Base-by-base conservation (phyloP, 1,140 invertebrate species). In the Trissolcus basalis region DNA sequence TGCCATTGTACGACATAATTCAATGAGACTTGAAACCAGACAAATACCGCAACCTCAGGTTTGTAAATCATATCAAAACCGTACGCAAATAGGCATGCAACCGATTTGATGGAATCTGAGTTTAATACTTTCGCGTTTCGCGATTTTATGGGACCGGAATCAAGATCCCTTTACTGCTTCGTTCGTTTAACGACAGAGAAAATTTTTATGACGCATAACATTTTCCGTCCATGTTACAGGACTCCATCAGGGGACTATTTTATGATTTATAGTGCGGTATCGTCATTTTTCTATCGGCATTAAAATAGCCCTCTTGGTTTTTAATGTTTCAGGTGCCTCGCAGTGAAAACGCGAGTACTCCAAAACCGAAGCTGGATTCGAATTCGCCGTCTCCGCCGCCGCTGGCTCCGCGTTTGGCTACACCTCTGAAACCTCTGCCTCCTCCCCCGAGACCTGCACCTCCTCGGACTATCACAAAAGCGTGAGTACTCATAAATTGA, bases 371-470 rank as follows among this genome's bases (percentile, higher is more conserved):
- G 39, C 65, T 65, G 10, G 81, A 85, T 1, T 74, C 83, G 0
- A 82, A 74, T 27, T 81, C 82, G 0, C 68, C 85, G 10, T 80
- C 85, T 4, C 85, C 86, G 0, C 86, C 87, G 12, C 86, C 87
- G 16, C 58, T 89, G 4, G 87, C 85, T 5, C 87, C 87, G 2
- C 78, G 87, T 10, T 81, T 84, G 15, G 84, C 81, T 19, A 84
- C 79, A 5, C 81, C 83, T 0, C 70, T 83, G 11, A 89, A 88
- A 47, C 85, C 85, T 0, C 55, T 87, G 7, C 86, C 87, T 4
- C 87, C 85, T 4, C 87, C 87, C 13, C 87, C 87, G 0, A 80
- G 87, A 69, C 87, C 87, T 5, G 86, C 87, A 10, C 87, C 86
- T 19, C 85, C 81, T 4, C 83, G 83, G 27, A 61, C 60, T 32